Percentiles rank a stretch among this genome's conserved stretches.
Evolutionary conservation across 2,113 vertebrate genomes (phyloP).

Genomic region (Donacobius atricapilla): DNA sequence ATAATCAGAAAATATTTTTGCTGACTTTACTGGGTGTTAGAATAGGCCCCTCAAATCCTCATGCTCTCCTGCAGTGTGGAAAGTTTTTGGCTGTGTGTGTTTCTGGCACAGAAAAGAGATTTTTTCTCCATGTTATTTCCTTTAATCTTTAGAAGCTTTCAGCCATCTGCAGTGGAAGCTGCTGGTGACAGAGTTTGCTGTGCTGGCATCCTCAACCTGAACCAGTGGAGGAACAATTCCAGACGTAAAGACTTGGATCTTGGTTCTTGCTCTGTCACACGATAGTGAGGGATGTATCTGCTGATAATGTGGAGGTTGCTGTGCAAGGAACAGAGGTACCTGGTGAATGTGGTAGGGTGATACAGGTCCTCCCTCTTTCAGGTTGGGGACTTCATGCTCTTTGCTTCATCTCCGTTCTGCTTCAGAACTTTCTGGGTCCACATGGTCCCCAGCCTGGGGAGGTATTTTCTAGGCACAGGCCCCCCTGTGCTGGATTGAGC

Average conservation of each 20-base stretch:
- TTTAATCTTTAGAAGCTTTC: not conserved
- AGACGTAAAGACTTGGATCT: not conserved
- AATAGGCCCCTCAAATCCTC: not conserved
- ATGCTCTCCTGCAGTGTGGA: not conserved
- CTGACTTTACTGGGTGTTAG: not conserved
- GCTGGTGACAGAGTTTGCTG: not conserved
- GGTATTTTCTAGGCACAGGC: not conserved
- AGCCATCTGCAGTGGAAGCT: not conserved
- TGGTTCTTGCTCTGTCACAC: not conserved
- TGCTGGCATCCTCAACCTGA: not conserved
- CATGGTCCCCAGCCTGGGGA: not conserved
- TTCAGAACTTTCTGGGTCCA: not conserved
- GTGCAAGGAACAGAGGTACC: not conserved
- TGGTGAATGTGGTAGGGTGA: accelerated
- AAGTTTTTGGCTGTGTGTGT: not conserved
- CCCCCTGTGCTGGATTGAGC: not conserved
- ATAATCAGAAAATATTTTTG: not conserved
- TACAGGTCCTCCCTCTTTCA: accelerated
- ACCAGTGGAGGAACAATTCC: not conserved
- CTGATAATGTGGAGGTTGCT: not conserved
- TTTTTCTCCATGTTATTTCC: not conserved
- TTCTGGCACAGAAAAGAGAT: not conserved
- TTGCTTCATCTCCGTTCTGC: not conserved
- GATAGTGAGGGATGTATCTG: accelerated
- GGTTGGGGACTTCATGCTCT: not conserved